Evolutionary conservation across 2,888 invertebrate species (phyloP).

Genomic region (Tyria jacobaeae): DNA sequence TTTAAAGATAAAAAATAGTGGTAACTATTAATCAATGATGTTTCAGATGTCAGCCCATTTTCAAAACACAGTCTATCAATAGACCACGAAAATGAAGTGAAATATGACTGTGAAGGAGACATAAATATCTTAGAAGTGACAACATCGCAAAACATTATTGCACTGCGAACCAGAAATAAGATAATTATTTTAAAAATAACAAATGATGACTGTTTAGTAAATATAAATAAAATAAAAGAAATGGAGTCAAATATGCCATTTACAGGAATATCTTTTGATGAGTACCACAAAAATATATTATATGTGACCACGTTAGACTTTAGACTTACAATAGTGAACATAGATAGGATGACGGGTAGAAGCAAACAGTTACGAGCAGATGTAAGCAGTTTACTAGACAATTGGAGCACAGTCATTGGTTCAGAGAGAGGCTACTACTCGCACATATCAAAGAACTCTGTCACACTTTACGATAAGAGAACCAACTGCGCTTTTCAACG

Average conservation of each 20-base stretch:
- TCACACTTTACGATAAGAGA: constrained; percentile 78
- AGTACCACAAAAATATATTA: constrained; percentile 72
- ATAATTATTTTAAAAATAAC: constrained; percentile 69
- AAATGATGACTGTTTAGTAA: constrained; percentile 46
- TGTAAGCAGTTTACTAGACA: constrained; percentile 59
- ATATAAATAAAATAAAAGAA: constrained; percentile 65
- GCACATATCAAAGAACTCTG: constrained; percentile 62
- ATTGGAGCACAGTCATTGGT: constrained; percentile 76
- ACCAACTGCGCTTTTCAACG: constrained; percentile 59
- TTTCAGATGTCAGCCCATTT: constrained; percentile 73
- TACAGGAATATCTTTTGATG: constrained; percentile 77
- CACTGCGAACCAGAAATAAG: constrained; percentile 71
- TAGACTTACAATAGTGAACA: constrained; percentile 71
- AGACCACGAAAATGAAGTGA: constrained; percentile 51
- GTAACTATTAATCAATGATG: neutral
- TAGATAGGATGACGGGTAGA: constrained; percentile 70
- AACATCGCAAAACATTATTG: constrained; percentile 65
- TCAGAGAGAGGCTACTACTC: constrained; percentile 67
- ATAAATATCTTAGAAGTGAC: constrained; percentile 75
- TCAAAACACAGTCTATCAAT: constrained; percentile 56
- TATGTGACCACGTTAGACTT: constrained; percentile 70
- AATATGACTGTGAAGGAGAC: constrained; percentile 64
- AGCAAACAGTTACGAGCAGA: constrained; percentile 64
- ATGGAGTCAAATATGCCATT: constrained; percentile 69
- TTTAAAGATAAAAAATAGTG: too few species aligned